These are phyloP conservation scores for Trachelus stipa DNA, from an alignment of 2,888 invertebrate genomes.

Conservation along the genomic window DNA sequence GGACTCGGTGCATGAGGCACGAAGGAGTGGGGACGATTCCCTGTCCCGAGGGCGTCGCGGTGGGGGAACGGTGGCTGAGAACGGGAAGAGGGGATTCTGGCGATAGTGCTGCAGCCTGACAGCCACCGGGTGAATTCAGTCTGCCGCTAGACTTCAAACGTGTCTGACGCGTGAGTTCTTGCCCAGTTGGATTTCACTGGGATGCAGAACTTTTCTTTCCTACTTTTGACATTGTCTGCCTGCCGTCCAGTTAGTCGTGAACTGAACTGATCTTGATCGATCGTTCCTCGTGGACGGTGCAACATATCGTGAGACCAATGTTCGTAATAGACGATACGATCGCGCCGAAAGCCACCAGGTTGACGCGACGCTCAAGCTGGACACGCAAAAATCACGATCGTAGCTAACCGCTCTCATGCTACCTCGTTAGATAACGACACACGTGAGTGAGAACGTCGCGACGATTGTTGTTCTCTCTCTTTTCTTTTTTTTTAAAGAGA, in stretches of 20 bases:
- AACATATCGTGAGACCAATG: not conserved
- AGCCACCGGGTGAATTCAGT: constrained; percentile 61
- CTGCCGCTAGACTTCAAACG: constrained; percentile 58
- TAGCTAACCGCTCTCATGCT: not conserved
- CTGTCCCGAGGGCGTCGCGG: constrained; percentile 23
- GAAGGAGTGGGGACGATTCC: constrained; percentile 15
- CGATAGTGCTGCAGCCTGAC: constrained; percentile 57
- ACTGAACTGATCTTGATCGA: not conserved
- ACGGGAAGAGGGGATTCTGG: not conserved
- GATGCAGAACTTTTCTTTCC: not conserved
- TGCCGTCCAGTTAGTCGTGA: not conserved
- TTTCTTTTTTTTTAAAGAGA: not conserved
- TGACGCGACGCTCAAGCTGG: not conserved
- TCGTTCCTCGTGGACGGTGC: not conserved
- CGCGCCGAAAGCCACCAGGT: not conserved
- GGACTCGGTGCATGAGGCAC: not conserved
- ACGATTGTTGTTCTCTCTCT: not conserved
- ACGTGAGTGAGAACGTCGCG: not conserved
- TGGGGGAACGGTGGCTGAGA: constrained; percentile 2
- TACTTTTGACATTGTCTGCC: not conserved
- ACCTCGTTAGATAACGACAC: not conserved
- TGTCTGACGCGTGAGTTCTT: constrained; percentile 27
- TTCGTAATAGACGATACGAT: not conserved
- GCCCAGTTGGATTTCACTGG: constrained; percentile 6
- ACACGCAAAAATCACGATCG: not conserved